Evolutionary conservation across 1,140 invertebrate genomes (phyloP).

Genomic region (Chrysopa pallens): DNA sequence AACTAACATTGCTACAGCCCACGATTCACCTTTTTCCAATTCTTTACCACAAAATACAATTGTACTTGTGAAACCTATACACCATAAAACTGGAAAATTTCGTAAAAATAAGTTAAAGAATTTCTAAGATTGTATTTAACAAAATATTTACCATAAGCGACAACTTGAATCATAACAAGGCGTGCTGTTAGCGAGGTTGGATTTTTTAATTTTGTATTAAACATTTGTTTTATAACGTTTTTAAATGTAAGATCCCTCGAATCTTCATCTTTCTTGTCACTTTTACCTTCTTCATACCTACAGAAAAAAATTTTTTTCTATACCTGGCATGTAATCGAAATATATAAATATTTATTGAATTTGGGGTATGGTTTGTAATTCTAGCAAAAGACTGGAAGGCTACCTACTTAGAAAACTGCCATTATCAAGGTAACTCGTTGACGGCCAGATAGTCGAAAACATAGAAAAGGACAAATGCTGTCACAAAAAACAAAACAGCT

Average conservation of each 20-base stretch:
- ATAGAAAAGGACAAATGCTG: too few relatives aligned
- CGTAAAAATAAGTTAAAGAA: too few relatives aligned
- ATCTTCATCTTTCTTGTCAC: conserved; percentile 18
- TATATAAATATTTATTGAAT: too few relatives aligned
- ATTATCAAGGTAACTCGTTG: too few relatives aligned
- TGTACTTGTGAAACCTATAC: conserved; percentile 26
- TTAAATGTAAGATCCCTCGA: conserved; percentile 13
- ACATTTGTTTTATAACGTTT: conserved; percentile 22
- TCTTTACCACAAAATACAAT: conserved; percentile 23
- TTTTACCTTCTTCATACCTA: conserved; percentile 23
- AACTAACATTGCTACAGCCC: conserved; percentile 18
- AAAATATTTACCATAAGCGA: conserved; percentile 28
- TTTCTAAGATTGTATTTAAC: neutral
- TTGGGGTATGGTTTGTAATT: too few relatives aligned
- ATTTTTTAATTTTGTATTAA: conserved; percentile 24
- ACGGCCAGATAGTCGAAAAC: too few relatives aligned
- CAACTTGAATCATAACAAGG: conserved; percentile 29
- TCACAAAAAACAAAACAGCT: too few relatives aligned
- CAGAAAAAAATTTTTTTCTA: neutral
- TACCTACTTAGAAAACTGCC: too few relatives aligned
- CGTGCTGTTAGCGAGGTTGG: conserved; percentile 28
- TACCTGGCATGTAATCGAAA: too few relatives aligned
- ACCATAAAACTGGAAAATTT: conserved; percentile 27
- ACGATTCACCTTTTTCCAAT: conserved; percentile 20
- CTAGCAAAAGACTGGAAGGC: too few relatives aligned